Evolutionary conservation across 2,797 vertebrate genomes (phyloP).

Genomic region (Oryzias sinensis): DNA sequence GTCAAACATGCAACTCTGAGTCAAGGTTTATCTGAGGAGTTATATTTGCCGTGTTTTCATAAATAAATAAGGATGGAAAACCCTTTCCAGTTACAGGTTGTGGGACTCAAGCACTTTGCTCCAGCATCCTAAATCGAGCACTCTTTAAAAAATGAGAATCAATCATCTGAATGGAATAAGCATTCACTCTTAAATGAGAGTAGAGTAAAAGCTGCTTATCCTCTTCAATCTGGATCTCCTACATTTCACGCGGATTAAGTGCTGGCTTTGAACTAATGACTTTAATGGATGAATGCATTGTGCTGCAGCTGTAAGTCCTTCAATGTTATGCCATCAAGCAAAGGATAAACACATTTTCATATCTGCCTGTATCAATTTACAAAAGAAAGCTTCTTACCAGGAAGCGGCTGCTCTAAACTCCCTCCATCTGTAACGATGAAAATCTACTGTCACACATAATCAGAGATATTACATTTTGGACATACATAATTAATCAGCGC

Average conservation of each 20-base stretch:
- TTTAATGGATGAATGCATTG: slow-evolving; percentile 44
- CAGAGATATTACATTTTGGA: slow-evolving; percentile 64
- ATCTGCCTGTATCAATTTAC: slow-evolving; percentile 55
- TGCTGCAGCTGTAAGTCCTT: slow-evolving; percentile 36
- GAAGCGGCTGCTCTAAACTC: slow-evolving; percentile 38
- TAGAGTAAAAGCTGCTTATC: slow-evolving; percentile 57
- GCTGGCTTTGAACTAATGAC: slow-evolving; percentile 47
- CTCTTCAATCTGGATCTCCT: slow-evolving; percentile 27
- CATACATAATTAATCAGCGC: slow-evolving; percentile 67
- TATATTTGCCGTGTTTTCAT: slow-evolving; percentile 36
- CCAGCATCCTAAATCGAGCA: slow-evolving; percentile 26
- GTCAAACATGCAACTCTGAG: slow-evolving; percentile 31
- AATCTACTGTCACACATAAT: slow-evolving; percentile 61
- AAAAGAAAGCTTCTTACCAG: slow-evolving; percentile 53
- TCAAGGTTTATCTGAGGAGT: slow-evolving; percentile 29
- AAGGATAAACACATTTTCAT: slow-evolving; percentile 50
- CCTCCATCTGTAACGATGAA: slow-evolving; percentile 50
- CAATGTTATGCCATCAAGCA: slow-evolving; percentile 41
- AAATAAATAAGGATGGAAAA: slow-evolving; percentile 53
- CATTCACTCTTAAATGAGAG: slow-evolving; percentile 42
- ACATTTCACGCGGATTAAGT: slow-evolving; percentile 49
- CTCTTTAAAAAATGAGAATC: slow-evolving; percentile 47
- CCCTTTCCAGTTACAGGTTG: slow-evolving; percentile 31
- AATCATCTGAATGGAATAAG: slow-evolving; percentile 51
- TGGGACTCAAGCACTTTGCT: slow-evolving; percentile 30